These are phyloP conservation scores for Peromyscus melanophrys DNA, from an alignment of 2,797 vertebrate genomes.

Conservation along the genomic window DNA sequence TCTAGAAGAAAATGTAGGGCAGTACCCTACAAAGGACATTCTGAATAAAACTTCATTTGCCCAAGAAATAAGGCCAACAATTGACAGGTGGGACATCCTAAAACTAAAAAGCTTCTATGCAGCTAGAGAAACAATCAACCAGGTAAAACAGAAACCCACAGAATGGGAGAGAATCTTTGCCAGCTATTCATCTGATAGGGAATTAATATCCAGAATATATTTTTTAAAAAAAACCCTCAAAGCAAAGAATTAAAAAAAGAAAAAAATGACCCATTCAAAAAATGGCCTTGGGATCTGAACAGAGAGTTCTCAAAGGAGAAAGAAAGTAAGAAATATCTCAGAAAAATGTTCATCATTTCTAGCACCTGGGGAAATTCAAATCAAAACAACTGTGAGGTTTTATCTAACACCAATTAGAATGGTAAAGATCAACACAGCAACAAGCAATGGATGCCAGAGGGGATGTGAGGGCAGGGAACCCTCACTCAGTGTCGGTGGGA, in stretches of 20 bases:
- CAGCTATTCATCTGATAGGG: too few species aligned
- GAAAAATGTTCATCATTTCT: not conserved
- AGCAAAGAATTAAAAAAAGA: too few species aligned
- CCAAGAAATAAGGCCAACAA: not conserved
- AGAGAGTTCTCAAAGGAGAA: not conserved
- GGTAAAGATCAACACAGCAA: not conserved
- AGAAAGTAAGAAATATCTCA: not conserved
- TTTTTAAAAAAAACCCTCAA: too few species aligned
- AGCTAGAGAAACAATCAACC: too few species aligned
- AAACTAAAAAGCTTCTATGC: not conserved
- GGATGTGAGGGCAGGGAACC: too few species aligned
- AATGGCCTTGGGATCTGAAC: not conserved
- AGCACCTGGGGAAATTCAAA: not conserved
- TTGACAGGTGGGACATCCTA: not conserved
- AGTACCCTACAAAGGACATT: not conserved
- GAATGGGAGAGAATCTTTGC: too few species aligned
- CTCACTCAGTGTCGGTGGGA: not conserved
- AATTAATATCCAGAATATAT: not conserved
- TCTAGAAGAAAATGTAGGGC: too few species aligned
- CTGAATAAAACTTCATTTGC: not conserved
- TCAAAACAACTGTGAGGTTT: not conserved
- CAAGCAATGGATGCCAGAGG: not conserved
- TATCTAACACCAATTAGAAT: not conserved
- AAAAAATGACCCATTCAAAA: not conserved
- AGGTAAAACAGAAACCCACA: too few species aligned